Evolutionary conservation across 2,797 vertebrate species (phyloP).

Genomic region (Steatocranus sp.): DNA sequence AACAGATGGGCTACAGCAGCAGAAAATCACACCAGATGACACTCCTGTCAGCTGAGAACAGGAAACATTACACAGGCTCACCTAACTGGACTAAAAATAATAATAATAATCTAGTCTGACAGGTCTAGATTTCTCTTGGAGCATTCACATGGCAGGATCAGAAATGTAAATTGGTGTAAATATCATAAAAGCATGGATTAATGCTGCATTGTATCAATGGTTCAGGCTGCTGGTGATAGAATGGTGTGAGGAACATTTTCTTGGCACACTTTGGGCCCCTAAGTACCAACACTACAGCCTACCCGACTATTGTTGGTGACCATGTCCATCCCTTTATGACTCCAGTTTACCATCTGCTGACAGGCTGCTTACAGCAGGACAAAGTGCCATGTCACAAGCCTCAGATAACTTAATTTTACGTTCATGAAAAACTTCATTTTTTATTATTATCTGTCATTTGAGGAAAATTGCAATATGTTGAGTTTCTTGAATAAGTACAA

Average conservation of each 20-base stretch:
- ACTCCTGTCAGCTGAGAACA: neutral
- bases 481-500: neutral
- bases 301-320: neutral
- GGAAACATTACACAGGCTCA: neutral
- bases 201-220: neutral
- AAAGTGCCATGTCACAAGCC: neutral
- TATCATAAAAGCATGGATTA: neutral
- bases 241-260: neutral
- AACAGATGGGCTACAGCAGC: neutral
- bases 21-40: neutral
- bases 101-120: neutral
- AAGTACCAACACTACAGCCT: neutral
- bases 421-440: neutral
- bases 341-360: neutral
- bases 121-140: neutral
- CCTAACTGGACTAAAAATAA: neutral
- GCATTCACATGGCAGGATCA: neutral
- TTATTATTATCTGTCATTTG: neutral
- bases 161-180: neutral
- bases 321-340: neutral
- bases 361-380: neutral
- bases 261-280: neutral
- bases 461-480: neutral
- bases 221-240: neutral
- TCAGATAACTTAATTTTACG: neutral